Evolutionary conservation across 2,888 invertebrate species (phyloP).

Genomic region (Lomographa bimaculata): DNA sequence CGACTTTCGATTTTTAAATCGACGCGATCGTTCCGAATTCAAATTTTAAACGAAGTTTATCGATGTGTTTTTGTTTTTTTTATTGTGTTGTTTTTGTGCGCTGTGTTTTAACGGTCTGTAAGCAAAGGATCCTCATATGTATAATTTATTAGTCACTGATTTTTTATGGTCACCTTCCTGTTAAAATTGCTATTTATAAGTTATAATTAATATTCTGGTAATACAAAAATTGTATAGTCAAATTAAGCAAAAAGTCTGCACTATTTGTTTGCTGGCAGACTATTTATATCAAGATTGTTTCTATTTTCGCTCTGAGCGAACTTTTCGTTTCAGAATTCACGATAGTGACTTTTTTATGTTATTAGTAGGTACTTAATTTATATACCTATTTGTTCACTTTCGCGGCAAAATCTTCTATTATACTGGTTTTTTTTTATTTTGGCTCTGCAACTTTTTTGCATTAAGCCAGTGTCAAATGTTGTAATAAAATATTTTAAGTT

Average conservation of each 20-base stretch:
- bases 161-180: slow-evolving; percentile 47
- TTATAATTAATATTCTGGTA: slow-evolving; percentile 28
- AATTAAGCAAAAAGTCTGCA: not conserved
- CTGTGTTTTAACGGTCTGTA: slow-evolving; percentile 35
- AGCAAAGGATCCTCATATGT: slow-evolving; percentile 33
- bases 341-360: no score
- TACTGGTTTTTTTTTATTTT: no score
- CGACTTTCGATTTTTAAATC: slow-evolving; percentile 54
- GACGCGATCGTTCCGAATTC: slow-evolving; percentile 57
- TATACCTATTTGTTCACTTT: no score
- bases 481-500: no score
- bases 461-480: no score
- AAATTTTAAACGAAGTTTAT: slow-evolving; percentile 64
- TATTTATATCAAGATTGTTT: slow-evolving; percentile 1
- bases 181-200: slow-evolving; percentile 33
- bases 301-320: slow-evolving; percentile 1
- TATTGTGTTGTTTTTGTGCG: slow-evolving; percentile 39
- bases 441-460: no score
- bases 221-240: no score
- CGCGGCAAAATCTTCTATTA: no score
- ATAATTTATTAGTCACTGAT: slow-evolving; percentile 42
- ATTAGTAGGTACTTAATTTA: no score
- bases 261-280: not conserved
- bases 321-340: no score
- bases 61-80: slow-evolving; percentile 55